A percentile compares a stretch with the other conserved stretches of the same genome.
These are phyloP conservation scores for Glyphotaelius pellucidus DNA, from an alignment of 2,888 invertebrate species.

Conservation along the genomic window DNA sequence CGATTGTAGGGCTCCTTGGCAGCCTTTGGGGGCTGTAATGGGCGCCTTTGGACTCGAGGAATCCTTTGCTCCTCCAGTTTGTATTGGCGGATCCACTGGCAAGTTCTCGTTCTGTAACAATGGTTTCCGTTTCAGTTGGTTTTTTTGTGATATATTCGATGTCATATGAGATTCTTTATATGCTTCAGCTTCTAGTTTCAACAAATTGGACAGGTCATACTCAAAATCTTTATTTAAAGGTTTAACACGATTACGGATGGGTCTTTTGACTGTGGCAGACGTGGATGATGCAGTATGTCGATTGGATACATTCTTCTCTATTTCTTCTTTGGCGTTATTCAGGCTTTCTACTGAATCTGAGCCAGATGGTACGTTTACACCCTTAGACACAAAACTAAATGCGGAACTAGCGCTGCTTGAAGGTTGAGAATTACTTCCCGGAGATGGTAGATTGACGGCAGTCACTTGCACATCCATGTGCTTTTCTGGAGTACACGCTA, in stretches of 20 bases:
- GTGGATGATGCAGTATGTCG: slow-evolving; percentile 68
- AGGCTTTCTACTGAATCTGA: slow-evolving; percentile 1
- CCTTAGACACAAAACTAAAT: slow-evolving; percentile 6
- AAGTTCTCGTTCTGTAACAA: slow-evolving; percentile 65
- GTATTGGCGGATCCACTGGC: slow-evolving; percentile 56
- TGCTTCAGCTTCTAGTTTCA: slow-evolving; percentile 77
- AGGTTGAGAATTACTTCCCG: background rate
- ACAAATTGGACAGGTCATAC: slow-evolving; percentile 81
- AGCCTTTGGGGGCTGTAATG: slow-evolving; percentile 68
- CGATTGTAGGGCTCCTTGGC: slow-evolving; percentile 72
- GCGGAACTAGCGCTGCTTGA: background rate
- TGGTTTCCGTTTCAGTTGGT: slow-evolving; percentile 66
- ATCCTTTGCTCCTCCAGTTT: slow-evolving; percentile 50
- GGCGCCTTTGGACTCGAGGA: slow-evolving; percentile 37
- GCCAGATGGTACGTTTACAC: slow-evolving; percentile 6
- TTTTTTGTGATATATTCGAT: slow-evolving; percentile 61
- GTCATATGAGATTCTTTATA: slow-evolving; percentile 68
- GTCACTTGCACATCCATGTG: background rate
- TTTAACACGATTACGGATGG: slow-evolving; percentile 82
- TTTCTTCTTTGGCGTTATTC: slow-evolving; percentile 29
- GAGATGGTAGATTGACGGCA: background rate
- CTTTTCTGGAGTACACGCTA: background rate
- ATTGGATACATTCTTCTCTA: slow-evolving; percentile 9
- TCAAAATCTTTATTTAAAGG: slow-evolving; percentile 84
- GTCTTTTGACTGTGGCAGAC: slow-evolving; percentile 72